Evolutionary conservation across 1,140 invertebrate genomes (phyloP), one percentile per base, ranked within the genome.

Genomic region (Leptopilina boulardi): DNA sequence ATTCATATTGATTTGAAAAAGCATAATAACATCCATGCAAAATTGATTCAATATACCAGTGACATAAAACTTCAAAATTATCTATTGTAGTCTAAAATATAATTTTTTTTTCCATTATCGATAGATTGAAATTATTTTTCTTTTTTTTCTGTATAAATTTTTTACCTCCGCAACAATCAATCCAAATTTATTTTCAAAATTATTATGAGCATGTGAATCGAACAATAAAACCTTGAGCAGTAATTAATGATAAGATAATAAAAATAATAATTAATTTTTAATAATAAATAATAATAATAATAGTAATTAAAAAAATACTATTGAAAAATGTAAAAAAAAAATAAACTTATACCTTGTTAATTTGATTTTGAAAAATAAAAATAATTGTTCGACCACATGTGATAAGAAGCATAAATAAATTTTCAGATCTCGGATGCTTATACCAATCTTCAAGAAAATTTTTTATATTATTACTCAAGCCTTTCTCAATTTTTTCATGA

Each of bases 321-420:
- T 30, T 30, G 26, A 2, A 30, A 3, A 30, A 5, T 30, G 26
- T 5, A 30, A 30, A 30, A 5, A 30, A 8, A 23, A 2, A 21
- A 18, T 74, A 0, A 11, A 19, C 5, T 10, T 11, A 75, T 85
- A 90, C 89, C 82, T 87, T 88, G 59, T 81, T 74, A 5, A 81
- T 87, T 71, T 78, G 75, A 77, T 88, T 81, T 86, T 91, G 90
- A 84, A 91, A 91, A 79, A 90, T 87, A n/a, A 91, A 90, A 23
- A 91, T 77, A 47, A 90, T 81, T 34, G 90, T 91, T 75, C 88
- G 84, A 21, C 88, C 88, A 47, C 88, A 88, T 3, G 89, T 89
- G 34, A 91, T 91, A 5, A 91, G 82, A 34, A 91, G 78, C 89
- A 91, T 90, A 77, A 87, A 90, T 26, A 91, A 83, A 75, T 87